Percentiles rank a stretch among this genome's conserved stretches.
Evolutionary conservation across 1,140 invertebrate species (phyloP).

Genomic region (Conus betulinus): DNA sequence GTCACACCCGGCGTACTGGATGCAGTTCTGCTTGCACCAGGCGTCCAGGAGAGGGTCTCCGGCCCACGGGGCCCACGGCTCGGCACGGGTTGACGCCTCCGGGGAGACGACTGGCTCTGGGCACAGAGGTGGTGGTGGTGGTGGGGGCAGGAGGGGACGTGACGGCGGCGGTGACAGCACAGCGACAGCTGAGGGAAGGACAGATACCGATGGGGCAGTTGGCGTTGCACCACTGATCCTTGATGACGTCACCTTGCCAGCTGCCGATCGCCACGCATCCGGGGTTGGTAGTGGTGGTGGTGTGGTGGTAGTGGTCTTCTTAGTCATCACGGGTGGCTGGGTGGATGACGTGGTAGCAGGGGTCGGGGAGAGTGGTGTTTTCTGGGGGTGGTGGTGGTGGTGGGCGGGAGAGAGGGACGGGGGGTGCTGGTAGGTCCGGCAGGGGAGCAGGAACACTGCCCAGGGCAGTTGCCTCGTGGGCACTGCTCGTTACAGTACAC

Average conservation of each 20-base stretch:
- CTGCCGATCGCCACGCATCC: conserved; percentile 15
- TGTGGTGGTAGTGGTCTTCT: background rate
- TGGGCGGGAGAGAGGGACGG: background rate
- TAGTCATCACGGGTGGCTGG: background rate
- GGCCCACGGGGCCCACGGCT: conserved; percentile 25
- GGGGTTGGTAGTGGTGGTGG: background rate
- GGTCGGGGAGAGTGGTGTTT: background rate
- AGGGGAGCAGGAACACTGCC: background rate
- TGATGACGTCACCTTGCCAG: conserved; percentile 11
- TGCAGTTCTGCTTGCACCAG: conserved; percentile 39
- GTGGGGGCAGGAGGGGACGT: background rate
- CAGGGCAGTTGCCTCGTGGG: conserved; percentile 20
- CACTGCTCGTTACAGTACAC: conserved; percentile 25
- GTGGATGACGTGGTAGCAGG: background rate
- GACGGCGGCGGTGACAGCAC: background rate
- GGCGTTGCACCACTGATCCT: conserved; percentile 26
- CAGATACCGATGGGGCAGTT: conserved; percentile 29
- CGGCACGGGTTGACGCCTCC: conserved; percentile 21
- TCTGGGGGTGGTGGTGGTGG: background rate
- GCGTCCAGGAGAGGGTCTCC: conserved; percentile 23
- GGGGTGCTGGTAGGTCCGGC: background rate
- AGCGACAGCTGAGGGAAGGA: conserved; percentile 16
- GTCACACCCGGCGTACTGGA: conserved; percentile 8
- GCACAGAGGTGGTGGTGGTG: background rate
- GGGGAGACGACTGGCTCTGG: background rate